Conservation (phyloP, 37 sponge, comb jelly and placozoan genomes). For the Cladorhizidae sp. region DNA sequence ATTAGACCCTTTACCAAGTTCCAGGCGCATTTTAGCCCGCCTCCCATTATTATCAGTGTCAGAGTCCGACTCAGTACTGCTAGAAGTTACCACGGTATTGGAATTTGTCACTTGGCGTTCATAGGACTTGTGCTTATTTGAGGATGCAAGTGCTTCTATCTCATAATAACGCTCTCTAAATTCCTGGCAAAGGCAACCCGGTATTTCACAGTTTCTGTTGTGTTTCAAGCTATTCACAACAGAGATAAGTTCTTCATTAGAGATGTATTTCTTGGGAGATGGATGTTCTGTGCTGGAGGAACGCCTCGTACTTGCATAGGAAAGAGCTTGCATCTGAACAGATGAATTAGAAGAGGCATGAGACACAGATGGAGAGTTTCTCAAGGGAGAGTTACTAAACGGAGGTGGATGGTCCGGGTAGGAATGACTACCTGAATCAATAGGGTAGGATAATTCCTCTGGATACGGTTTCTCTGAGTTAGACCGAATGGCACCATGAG, state of each 20-base stretch:
- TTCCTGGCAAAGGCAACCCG: conserved; percentile 12
- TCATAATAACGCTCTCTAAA: neutral
- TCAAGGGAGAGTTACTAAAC: neutral
- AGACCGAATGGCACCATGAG: neutral
- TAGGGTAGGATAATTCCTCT: too few relatives aligned
- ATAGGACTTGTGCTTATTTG: too few relatives aligned
- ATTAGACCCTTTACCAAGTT: neutral
- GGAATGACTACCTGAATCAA: too few relatives aligned
- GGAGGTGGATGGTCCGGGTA: too few relatives aligned
- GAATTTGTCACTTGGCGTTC: neutral
- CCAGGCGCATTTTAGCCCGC: neutral
- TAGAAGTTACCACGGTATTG: neutral
- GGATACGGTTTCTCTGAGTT: too few relatives aligned
- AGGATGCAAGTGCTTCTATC: neutral
- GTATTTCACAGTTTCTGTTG: conserved; percentile 24
- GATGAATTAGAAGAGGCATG: neutral
- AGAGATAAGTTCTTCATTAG: neutral
- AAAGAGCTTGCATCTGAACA: neutral
- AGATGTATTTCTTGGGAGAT: neutral
- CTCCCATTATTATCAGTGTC: neutral
- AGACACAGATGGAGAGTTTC: neutral
- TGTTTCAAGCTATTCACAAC: conserved; percentile 28
- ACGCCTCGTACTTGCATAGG: neutral
- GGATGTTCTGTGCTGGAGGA: neutral
- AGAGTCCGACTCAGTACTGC: conserved; percentile 12